Conservation (phyloP, 2,113 vertebrate species). For the Dipodomys spectabilis region DNA sequence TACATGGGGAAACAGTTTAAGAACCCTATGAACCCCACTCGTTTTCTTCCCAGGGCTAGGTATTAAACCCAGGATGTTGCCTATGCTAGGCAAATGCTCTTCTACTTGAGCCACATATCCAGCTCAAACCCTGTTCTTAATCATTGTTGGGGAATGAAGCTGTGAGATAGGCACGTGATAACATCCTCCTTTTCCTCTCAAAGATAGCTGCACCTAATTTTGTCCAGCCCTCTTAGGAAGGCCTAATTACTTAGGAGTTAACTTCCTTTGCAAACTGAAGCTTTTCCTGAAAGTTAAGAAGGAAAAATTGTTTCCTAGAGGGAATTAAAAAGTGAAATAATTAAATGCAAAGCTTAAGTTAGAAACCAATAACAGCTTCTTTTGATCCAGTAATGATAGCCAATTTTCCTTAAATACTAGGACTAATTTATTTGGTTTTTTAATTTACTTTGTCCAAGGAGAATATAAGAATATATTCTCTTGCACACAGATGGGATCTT, state of each 20-base stretch:
- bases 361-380: slow-evolving; percentile 44
- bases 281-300: slow-evolving; percentile 53
- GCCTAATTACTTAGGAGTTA: not conserved
- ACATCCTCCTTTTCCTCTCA: not conserved
- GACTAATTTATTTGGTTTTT: slow-evolving; percentile 16
- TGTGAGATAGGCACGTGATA: not conserved
- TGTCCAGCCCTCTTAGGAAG: not conserved
- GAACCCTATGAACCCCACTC: not conserved
- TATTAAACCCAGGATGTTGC: no score
- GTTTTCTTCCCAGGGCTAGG: no score
- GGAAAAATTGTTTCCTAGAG: slow-evolving; percentile 53
- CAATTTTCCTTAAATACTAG: slow-evolving; percentile 28
- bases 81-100: no score
- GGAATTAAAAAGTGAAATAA: not conserved
- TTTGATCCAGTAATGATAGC: slow-evolving; percentile 47
- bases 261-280: slow-evolving; percentile 54
- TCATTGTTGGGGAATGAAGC: not conserved
- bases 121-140: not conserved
- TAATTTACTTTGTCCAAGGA: slow-evolving; percentile 43
- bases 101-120: no score
- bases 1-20: not conserved
- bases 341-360: slow-evolving; percentile 54
- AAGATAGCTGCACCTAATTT: not conserved
- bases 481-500: not conserved
- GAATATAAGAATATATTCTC: not conserved